These are phyloP conservation scores for Noctilio leporinus DNA, from an alignment of 2,113 vertebrate genomes.

Conservation along the genomic window DNA sequence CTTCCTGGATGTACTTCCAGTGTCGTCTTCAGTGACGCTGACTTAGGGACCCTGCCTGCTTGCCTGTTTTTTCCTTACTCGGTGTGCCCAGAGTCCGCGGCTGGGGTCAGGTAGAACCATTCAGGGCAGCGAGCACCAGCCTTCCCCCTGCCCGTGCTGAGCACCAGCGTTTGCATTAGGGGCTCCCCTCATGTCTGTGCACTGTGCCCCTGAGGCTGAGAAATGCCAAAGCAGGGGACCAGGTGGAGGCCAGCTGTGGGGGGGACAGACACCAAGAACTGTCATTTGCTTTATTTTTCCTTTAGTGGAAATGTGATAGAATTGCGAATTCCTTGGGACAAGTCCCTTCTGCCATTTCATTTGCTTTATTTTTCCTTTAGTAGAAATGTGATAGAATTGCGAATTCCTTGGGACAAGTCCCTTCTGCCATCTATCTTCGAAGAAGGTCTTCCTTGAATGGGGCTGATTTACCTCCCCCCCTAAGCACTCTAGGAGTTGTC, in stretches of 20 bases:
- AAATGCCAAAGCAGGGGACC: background rate
- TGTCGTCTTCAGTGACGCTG: background rate
- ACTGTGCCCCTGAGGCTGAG: background rate
- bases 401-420: background rate
- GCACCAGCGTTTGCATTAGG: rapidly evolving
- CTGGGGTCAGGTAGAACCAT: background rate
- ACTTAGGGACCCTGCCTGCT: background rate
- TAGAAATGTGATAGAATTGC: background rate
- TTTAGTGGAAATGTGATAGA: background rate
- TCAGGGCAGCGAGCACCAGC: background rate
- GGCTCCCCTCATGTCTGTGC: background rate
- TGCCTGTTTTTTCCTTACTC: background rate
- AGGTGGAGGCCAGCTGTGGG: background rate
- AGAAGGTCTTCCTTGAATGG: background rate
- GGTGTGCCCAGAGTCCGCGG: background rate
- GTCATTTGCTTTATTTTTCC: background rate
- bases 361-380: background rate
- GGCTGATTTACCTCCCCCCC: background rate
- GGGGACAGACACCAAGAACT: background rate
- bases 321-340: background rate
- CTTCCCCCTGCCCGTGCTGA: background rate
- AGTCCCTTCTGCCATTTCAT: no score
- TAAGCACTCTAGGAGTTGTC: background rate
- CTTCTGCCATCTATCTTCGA: background rate
- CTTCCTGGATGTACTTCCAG: background rate